These are phyloP conservation scores for Spheniscus mendiculus DNA, from an alignment of 2,113 vertebrate genomes.

Conservation along the genomic window DNA sequence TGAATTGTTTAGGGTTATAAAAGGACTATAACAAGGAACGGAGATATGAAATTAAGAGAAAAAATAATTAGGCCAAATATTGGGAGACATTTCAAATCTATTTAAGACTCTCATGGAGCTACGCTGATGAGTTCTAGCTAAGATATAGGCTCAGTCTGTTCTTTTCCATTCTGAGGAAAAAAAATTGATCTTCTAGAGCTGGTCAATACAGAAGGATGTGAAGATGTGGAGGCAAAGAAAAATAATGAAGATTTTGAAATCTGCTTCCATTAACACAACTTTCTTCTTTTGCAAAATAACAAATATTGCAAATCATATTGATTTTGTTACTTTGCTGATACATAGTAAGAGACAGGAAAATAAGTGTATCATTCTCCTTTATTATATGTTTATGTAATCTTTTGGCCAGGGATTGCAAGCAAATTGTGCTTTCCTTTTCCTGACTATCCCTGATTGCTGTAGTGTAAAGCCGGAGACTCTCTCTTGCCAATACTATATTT, in stretches of 20 bases:
- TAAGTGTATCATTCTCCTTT: background rate
- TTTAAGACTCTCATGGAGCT: background rate
- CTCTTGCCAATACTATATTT: background rate
- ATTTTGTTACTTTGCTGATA: background rate
- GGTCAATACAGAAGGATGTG: background rate
- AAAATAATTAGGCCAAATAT: background rate
- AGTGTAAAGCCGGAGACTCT: background rate
- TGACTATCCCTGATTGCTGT: background rate
- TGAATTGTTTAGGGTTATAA: background rate
- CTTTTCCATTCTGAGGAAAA: background rate
- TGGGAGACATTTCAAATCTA: background rate
- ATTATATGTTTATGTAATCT: background rate
- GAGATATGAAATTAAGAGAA: background rate
- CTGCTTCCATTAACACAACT: background rate
- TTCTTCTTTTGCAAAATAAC: background rate
- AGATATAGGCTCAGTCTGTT: background rate
- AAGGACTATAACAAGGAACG: background rate
- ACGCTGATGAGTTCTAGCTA: background rate
- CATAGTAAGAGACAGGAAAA: background rate
- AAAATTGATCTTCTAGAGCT: background rate
- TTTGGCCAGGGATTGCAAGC: background rate
- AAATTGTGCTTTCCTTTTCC: background rate
- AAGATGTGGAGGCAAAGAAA: background rate
- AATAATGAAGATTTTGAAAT: background rate
- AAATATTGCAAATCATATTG: background rate